Base-by-base conservation (phyloP, 1,140 invertebrate species). In the Anoplophora glabripennis region DNA sequence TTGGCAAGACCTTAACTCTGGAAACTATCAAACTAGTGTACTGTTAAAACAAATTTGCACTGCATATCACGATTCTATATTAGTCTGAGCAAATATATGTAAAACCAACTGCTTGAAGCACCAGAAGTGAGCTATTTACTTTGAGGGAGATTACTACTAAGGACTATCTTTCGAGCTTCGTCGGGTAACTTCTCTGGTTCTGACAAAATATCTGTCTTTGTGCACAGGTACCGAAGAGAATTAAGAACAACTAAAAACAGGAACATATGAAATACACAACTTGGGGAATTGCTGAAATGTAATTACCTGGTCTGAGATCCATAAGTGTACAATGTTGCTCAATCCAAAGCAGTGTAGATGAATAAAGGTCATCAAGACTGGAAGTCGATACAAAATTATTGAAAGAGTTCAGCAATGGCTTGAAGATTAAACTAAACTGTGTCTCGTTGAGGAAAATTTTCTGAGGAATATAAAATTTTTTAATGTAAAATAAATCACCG, bases 251-350 rank as follows among this genome's bases (percentile, higher is more conserved):
- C 94, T 96, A 77, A 21, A 82, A 84, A 62, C 69, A 33, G 38
- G 49, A 66, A 59, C 49, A 66, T 64, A 67, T 35, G 56, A 58
- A 46, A 35, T 4, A 21, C 37, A 57, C 2, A 49, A 15, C 15
- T 47, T n/a, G 4, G 5, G 15, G 12, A n/a, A 18, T 12, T 47
- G 11, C 12, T 12, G 14, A 45, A 0, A 47, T 4, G 38, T 14
- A 3, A 3, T 76, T 83, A 96, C 94, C 89, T 77, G 93, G 93
- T 73, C 95, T 85, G 73, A 98, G 87, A 79, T 93, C 87, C 61
- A 92, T 87, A 56, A 98, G 83, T 9, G 93, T 94, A 78, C 95
- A 98, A 77, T 96, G 92, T 73, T 98, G 93, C 74, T 98, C 94
- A 34, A 96, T 86, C 96, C 96, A 99, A 33, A 90, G 81, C 65